phyloP scores from a whole-genome alignment of 2,113 vertebrate genomes.

The Rhodinocichla rosea region DNA sequence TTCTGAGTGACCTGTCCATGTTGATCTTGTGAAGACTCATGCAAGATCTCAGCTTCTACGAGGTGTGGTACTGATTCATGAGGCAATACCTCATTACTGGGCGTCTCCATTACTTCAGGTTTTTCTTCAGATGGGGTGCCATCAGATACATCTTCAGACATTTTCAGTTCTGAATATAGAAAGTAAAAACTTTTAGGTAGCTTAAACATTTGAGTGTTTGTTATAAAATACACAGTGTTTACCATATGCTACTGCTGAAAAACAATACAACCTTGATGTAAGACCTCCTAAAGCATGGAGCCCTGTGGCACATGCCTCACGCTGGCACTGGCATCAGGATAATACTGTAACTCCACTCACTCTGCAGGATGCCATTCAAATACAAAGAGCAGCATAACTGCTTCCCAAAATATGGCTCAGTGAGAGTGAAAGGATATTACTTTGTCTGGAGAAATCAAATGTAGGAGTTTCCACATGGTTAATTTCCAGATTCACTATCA shows the following conservation, averaged over 20 bases:
- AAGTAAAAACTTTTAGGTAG: not conserved
- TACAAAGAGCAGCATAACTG: not conserved
- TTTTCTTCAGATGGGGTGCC: constrained; percentile 19
- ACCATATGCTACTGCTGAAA: not conserved
- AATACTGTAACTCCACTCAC: not conserved
- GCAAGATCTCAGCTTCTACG: not conserved
- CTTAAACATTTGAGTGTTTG: not conserved
- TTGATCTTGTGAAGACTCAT: not conserved
- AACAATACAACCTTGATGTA: not conserved
- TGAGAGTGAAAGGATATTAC: not conserved
- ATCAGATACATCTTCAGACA: constrained; percentile 61
- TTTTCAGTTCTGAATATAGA: constrained; percentile 60
- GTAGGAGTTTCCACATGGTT: not conserved
- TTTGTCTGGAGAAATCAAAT: not conserved
- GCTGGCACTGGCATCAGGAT: not conserved
- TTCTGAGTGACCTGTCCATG: not conserved
- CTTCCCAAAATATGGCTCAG: not conserved
- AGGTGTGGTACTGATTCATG: not conserved
- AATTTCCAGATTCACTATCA: not conserved
- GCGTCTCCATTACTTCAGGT: not conserved
- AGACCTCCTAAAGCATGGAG: not conserved
- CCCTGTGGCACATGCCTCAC: not conserved
- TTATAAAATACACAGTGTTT: not conserved
- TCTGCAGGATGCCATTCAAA: not conserved
- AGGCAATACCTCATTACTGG: not conserved